A percentile compares a stretch with the other conserved stretches of the same genome.
Evolutionary conservation across 2,113 vertebrate species (phyloP).

Genomic region (Lepidothrix coronata): DNA sequence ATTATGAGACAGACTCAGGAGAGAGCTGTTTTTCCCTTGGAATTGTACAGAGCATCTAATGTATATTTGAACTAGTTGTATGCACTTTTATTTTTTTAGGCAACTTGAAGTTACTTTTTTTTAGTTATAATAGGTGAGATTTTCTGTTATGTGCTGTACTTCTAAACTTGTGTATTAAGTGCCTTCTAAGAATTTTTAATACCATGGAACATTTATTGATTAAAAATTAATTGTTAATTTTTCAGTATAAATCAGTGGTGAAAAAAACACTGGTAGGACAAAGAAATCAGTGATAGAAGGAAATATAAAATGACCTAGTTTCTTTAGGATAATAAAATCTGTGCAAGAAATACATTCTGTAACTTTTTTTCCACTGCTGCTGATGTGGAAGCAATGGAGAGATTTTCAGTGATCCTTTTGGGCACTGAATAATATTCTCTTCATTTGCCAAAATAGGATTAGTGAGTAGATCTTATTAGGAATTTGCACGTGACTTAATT

Average conservation of each 20-base stretch:
- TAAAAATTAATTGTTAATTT: neutral
- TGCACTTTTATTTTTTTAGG: neutral
- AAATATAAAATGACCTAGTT: neutral
- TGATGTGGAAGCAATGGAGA: neutral
- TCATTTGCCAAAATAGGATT: slow-evolving; percentile 56
- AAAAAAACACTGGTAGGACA: neutral
- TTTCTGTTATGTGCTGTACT: neutral
- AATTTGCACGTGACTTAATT: slow-evolving; percentile 58
- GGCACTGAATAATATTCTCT: slow-evolving; percentile 29
- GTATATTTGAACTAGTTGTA: neutral
- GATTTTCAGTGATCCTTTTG: slow-evolving; percentile 34
- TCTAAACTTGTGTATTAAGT: neutral
- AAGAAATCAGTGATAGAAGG: neutral
- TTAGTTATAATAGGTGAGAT: neutral
- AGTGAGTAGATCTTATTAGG: slow-evolving; percentile 51
- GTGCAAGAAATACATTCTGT: neutral
- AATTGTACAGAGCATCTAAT: neutral
- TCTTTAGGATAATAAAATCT: neutral
- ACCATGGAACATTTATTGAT: neutral
- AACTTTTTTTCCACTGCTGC: neutral
- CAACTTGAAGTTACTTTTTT: neutral
- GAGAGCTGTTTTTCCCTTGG: neutral
- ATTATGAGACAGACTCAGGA: neutral
- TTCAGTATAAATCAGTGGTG: neutral
- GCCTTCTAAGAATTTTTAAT: neutral